A percentile compares a stretch with the other conserved stretches of the same genome.
phyloP scores from a whole-genome alignment of 2,888 invertebrate genomes.

The Leucoma salicis region DNA sequence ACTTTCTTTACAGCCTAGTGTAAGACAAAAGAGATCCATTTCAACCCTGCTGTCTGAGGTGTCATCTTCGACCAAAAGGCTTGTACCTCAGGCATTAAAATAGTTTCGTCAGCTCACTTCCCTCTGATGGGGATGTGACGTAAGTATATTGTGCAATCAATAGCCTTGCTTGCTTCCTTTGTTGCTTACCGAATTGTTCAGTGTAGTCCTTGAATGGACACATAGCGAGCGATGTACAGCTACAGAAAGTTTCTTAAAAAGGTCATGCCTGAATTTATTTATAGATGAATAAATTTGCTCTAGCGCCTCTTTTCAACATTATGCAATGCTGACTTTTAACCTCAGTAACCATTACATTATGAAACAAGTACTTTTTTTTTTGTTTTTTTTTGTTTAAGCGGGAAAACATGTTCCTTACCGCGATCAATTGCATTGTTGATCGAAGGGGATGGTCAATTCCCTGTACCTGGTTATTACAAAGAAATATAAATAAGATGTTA shows the following conservation, averaged over 20 bases:
- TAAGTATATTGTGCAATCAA: constrained; percentile 18
- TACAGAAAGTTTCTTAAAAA: not conserved
- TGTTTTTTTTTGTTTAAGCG: too few species aligned
- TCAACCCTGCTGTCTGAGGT: too few species aligned
- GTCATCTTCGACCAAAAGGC: too few species aligned
- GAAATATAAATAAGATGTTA: too few species aligned
- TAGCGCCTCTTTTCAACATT: not conserved
- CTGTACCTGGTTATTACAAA: too few species aligned
- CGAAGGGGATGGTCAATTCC: too few species aligned
- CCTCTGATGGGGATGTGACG: constrained; percentile 30
- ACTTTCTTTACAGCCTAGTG: too few species aligned
- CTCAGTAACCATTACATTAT: not conserved
- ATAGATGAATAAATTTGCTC: not conserved
- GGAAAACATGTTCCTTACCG: too few species aligned
- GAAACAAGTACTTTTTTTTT: too few species aligned
- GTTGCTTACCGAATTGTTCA: not conserved
- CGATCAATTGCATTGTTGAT: too few species aligned
- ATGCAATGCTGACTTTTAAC: not conserved
- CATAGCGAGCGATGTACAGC: not conserved
- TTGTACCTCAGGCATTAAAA: constrained; percentile 6
- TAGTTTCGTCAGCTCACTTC: constrained; percentile 24
- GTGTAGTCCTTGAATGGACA: not conserved
- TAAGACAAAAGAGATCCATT: too few species aligned
- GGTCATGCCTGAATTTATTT: not conserved
- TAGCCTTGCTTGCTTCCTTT: constrained; percentile 36